Evolutionary conservation across 2,888 invertebrate genomes (phyloP).

Genomic region (Lacanobia oleracea): DNA sequence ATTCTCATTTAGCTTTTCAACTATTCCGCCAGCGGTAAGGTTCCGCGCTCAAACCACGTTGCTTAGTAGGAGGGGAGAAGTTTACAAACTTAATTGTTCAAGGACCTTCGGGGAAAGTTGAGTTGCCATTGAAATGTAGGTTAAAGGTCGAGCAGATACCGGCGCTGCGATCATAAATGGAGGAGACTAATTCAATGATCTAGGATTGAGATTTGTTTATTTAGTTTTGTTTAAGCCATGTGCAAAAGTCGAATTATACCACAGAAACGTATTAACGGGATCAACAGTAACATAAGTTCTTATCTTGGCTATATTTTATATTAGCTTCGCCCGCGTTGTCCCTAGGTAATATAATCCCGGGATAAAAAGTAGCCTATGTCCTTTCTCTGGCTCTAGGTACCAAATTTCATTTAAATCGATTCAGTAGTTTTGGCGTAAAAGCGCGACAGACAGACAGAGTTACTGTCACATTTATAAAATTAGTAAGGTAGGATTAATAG

Average conservation of each 20-base stretch:
- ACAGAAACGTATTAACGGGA: background rate
- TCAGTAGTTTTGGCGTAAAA: no score
- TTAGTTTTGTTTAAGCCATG: background rate
- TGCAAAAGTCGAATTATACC: background rate
- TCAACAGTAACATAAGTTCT: background rate
- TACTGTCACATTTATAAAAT: no score
- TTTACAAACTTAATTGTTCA: conserved; percentile 56
- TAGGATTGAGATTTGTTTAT: background rate
- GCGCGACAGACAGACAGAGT: no score
- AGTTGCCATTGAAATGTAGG: conserved; percentile 53
- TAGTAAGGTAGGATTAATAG: no score
- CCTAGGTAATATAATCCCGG: no score
- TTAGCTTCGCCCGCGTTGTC: no score
- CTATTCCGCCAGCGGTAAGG: conserved; percentile 19
- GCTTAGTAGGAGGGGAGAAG: conserved; percentile 25
- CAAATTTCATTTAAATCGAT: no score
- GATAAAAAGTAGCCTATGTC: no score
- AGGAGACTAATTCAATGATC: background rate
- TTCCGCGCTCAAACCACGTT: conserved; percentile 18
- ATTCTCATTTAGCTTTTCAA: background rate
- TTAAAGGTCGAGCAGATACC: conserved; percentile 42
- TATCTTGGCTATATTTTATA: no score
- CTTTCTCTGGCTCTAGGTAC: no score
- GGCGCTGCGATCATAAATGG: conserved; percentile 11
- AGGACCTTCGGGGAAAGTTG: conserved; percentile 51